These are phyloP conservation scores for Serinus canaria DNA, from an alignment of 2,113 vertebrate species.

Conservation along the genomic window DNA sequence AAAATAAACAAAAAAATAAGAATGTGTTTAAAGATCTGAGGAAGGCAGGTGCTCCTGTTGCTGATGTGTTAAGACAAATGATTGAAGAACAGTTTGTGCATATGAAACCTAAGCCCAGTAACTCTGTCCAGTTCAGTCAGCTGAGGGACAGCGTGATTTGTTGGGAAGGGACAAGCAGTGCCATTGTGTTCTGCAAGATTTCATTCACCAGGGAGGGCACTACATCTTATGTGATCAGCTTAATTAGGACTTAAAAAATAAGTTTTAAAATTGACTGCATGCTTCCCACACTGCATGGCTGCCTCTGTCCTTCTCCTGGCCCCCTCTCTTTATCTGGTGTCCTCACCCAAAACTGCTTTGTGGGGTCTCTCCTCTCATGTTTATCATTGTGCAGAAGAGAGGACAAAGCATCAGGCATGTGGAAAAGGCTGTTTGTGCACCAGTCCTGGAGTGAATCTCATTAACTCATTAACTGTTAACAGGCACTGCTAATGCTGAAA, in stretches of 20 bases:
- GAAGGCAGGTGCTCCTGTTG: not conserved
- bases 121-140: not conserved
- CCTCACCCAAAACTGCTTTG: not conserved
- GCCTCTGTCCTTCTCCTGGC: not conserved
- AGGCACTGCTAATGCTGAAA: not conserved
- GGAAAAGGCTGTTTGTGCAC: not conserved
- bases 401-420: not conserved
- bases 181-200: not conserved
- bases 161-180: not conserved
- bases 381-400: not conserved
- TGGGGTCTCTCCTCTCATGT: not conserved
- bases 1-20: not conserved
- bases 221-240: not conserved
- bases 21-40: not conserved
- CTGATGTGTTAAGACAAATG: not conserved
- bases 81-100: not conserved
- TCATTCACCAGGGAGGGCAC: not conserved
- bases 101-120: not conserved
- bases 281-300: not conserved
- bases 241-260: not conserved
- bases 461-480: not conserved
- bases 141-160: not conserved
- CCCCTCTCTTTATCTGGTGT: not conserved
- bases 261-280: not conserved
- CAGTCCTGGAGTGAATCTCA: not conserved